phyloP scores from a whole-genome alignment of 2,113 vertebrate species.

The Equus przewalskii region DNA sequence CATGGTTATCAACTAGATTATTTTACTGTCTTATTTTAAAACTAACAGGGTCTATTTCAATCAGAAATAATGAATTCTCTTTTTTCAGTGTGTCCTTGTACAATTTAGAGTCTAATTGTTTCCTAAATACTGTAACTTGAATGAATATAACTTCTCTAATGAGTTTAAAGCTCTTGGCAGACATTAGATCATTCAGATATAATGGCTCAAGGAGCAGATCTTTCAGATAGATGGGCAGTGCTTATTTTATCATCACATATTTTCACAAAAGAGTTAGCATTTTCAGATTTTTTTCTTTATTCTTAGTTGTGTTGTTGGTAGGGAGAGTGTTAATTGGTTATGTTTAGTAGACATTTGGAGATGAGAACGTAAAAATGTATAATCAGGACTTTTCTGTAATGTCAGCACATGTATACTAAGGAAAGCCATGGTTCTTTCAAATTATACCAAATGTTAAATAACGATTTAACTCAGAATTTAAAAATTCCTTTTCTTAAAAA shows the following conservation, averaged over 20 bases:
- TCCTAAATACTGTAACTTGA: background rate
- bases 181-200: background rate
- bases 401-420: background rate
- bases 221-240: background rate
- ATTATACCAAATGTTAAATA: background rate
- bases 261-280: background rate
- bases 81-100: background rate
- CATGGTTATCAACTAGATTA: background rate
- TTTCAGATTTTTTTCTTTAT: conserved; percentile 11
- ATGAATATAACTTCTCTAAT: background rate
- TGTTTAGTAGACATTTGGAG: background rate
- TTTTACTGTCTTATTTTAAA: conserved; percentile 15
- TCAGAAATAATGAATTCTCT: background rate
- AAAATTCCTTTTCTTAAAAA: conserved; percentile 26
- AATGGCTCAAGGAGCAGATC: background rate
- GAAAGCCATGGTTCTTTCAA: background rate
- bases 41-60: background rate
- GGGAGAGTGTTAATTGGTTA: background rate
- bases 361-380: background rate
- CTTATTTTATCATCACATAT: background rate
- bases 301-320: background rate
- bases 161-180: conserved; percentile 19
- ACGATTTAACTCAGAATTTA: conserved; percentile 55
- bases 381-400: background rate
- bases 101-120: background rate